Percentiles rank a stretch among this genome's conserved stretches.
These are phyloP conservation scores for Lethenteron reissneri DNA, from an alignment of 2,113 vertebrate species.

Conservation along the genomic window DNA sequence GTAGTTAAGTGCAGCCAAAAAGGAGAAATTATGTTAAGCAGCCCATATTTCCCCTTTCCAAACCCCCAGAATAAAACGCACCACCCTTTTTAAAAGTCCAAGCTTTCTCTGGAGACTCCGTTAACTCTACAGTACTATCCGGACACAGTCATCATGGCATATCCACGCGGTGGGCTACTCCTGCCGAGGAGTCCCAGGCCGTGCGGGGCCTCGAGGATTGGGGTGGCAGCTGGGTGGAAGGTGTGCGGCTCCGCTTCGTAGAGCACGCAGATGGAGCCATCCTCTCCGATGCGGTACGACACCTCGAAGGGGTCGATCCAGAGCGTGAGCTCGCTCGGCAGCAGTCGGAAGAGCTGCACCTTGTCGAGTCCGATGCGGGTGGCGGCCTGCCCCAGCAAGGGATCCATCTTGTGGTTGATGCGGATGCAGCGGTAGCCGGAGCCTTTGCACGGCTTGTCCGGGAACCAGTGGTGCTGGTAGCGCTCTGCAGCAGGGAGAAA, in stretches of 20 bases:
- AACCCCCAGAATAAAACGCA: constrained; percentile 12
- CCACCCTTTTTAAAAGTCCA: constrained; percentile 42
- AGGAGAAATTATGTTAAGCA: constrained; percentile 25
- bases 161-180: constrained; percentile 85
- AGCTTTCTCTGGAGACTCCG: constrained; percentile 22
- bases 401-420: constrained; percentile 99
- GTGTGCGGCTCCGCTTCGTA: constrained; percentile 65
- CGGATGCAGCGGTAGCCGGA: constrained; percentile 97
- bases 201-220: constrained; percentile 84
- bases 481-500: constrained; percentile 38
- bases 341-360: constrained; percentile 87
- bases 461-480: constrained; percentile 99
- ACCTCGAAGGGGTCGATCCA: constrained; percentile 98
- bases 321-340: constrained; percentile 94
- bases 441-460: constrained; percentile 87
- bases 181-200: constrained; percentile 94
- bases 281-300: constrained; percentile 94
- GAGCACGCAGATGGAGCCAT: constrained; percentile 95
- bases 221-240: constrained; percentile 18
- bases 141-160: constrained; percentile 99
- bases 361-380: constrained; percentile 87
- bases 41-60: constrained; percentile 80
- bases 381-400: constrained; percentile 81
- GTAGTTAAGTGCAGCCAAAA: constrained; percentile 11
- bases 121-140: constrained; percentile 39